Conservation (phyloP, 2,113 vertebrate genomes). For the Sebastes schlegelii region DNA sequence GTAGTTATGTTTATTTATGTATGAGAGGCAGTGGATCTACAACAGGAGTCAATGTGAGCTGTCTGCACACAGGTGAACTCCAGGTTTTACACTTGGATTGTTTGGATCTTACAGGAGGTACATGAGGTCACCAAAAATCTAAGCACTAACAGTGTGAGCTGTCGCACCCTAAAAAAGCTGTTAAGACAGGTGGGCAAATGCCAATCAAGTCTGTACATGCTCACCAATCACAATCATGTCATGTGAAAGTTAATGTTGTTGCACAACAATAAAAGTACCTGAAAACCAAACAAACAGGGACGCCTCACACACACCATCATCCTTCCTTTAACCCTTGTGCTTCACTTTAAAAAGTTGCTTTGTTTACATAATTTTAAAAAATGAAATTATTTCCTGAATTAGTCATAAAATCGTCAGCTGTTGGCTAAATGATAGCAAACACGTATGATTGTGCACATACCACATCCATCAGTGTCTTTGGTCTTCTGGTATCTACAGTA, state of each 20-base stretch:
- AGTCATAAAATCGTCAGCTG: neutral
- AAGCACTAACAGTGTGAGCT: neutral
- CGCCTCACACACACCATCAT: neutral
- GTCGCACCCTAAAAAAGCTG: neutral
- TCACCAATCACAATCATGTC: neutral
- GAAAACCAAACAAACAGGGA: neutral
- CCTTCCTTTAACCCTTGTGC: too few species aligned
- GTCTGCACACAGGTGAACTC: too few species aligned
- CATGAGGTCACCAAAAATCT: neutral
- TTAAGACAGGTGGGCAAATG: too few species aligned
- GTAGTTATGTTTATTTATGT: neutral
- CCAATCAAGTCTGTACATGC: neutral
- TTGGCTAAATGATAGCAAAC: neutral
- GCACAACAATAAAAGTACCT: too few species aligned
- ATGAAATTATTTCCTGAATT: too few species aligned
- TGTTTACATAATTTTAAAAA: neutral
- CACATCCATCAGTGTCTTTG: constrained; percentile 76
- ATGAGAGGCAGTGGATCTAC: neutral
- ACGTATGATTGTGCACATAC: constrained; percentile 61
- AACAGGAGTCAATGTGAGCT: neutral
- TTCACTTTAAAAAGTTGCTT: neutral
- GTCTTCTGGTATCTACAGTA: constrained; percentile 81
- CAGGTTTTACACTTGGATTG: too few species aligned
- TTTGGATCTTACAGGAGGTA: too few species aligned
- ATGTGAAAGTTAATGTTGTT: neutral